phyloP scores from a whole-genome alignment of 2,113 vertebrate genomes.

The Bos taurus region DNA sequence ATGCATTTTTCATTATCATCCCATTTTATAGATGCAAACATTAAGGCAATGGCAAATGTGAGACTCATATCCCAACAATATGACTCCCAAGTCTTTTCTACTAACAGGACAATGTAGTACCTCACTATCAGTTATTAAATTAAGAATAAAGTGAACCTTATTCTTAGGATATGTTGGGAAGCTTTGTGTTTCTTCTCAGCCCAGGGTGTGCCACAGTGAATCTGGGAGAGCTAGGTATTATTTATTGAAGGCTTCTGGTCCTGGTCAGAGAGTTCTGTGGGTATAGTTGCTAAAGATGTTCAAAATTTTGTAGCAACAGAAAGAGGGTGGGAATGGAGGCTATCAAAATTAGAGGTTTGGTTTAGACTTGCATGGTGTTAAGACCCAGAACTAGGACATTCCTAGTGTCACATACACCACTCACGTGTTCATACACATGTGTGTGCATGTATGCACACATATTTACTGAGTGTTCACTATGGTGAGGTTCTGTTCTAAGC shows the following conservation, averaged over 20 bases:
- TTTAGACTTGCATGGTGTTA: background rate
- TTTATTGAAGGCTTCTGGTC: background rate
- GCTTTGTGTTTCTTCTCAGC: background rate
- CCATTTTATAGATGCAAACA: background rate
- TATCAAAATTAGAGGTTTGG: background rate
- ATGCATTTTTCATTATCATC: background rate
- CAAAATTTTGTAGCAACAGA: background rate
- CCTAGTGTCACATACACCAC: background rate
- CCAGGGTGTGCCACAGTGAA: background rate
- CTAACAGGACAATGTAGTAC: background rate
- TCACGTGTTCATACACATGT: background rate
- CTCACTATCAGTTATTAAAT: background rate
- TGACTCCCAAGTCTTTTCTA: background rate
- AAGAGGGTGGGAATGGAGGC: background rate
- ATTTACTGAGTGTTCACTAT: background rate
- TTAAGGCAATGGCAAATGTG: background rate
- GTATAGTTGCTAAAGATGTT: background rate
- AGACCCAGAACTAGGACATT: background rate
- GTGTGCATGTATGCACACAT: rapidly evolving
- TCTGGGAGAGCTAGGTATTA: background rate
- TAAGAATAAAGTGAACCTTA: background rate
- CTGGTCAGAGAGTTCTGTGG: background rate
- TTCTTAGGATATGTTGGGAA: background rate
- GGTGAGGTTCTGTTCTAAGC: background rate
- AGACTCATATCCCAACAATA: background rate